A percentile compares a stretch with the other conserved stretches of the same genome.
Conservation (phyloP, 1,140 invertebrate species). For the Pararge aegeria region DNA sequence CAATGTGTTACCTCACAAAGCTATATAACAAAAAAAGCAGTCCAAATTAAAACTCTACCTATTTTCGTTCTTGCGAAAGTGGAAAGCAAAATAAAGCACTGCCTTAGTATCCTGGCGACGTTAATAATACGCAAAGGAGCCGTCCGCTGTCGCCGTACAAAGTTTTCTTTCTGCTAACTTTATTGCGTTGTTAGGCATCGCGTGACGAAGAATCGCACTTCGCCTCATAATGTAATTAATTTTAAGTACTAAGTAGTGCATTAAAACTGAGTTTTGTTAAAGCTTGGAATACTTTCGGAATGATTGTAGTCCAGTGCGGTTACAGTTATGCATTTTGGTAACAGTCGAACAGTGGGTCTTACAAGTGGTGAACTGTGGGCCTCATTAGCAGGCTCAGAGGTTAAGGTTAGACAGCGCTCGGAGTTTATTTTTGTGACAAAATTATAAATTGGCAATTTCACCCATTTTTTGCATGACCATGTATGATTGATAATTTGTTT, state of each 20-base stretch:
- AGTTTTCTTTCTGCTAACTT: slow-evolving; percentile 74
- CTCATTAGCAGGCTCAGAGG: too few species aligned
- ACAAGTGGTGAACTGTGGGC: too few species aligned
- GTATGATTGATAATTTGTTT: too few species aligned
- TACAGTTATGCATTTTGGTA: background rate
- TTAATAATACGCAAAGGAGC: slow-evolving; percentile 75
- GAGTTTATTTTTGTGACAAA: too few species aligned
- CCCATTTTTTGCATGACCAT: too few species aligned
- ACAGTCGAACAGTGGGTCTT: too few species aligned
- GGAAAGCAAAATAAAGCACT: slow-evolving; percentile 6
- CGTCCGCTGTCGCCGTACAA: slow-evolving; percentile 48
- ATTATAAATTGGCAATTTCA: too few species aligned
- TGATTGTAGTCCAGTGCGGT: background rate
- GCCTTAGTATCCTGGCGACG: slow-evolving; percentile 39
- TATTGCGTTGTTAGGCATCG: slow-evolving; percentile 73
- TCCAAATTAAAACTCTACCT: background rate
- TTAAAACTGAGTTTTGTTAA: slow-evolving; percentile 18
- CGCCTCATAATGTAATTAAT: slow-evolving; percentile 60
- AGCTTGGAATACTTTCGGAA: background rate
- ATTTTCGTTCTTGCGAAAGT: slow-evolving; percentile 4
- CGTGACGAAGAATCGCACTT: slow-evolving; percentile 67
- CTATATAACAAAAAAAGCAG: background rate
- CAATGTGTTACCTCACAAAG: background rate
- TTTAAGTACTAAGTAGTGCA: slow-evolving; percentile 61
- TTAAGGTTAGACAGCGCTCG: too few species aligned